phyloP scores from a whole-genome alignment of 2,888 invertebrate species.

The Trichogramma dendrolimi region DNA sequence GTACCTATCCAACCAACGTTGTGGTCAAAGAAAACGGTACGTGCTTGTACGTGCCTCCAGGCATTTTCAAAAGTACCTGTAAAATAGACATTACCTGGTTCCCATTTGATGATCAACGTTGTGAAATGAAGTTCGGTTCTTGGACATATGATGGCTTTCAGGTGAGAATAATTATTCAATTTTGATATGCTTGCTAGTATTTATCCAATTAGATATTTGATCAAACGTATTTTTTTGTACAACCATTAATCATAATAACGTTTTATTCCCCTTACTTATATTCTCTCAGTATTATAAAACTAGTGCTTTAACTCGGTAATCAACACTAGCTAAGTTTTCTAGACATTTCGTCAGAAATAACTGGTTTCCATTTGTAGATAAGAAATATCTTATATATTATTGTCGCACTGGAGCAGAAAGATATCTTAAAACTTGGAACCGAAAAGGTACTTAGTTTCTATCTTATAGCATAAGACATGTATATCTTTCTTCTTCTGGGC shows the following conservation, averaged over 20 bases:
- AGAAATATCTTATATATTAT: no score
- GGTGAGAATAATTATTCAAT: slow-evolving; percentile 54
- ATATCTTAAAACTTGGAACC: no score
- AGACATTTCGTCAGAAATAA: no score
- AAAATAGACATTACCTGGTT: slow-evolving; percentile 99
- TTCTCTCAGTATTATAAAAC: no score
- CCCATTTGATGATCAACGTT: slow-evolving; percentile 97
- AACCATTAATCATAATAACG: neutral
- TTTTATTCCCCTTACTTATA: no score
- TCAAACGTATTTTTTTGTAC: neutral
- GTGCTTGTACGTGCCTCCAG: slow-evolving; percentile 94
- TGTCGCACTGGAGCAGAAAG: no score
- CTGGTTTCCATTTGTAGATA: no score
- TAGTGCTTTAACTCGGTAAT: no score
- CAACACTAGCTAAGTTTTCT: no score
- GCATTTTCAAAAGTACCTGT: slow-evolving; percentile 98
- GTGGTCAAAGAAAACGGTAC: slow-evolving; percentile 93
- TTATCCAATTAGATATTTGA: neutral
- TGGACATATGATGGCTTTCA: slow-evolving; percentile 98
- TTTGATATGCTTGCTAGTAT: neutral
- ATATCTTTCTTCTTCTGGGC: no score
- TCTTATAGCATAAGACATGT: no score
- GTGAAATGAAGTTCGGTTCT: slow-evolving; percentile 98
- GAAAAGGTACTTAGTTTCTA: no score
- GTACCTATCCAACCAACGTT: slow-evolving; percentile 97